Evolutionary conservation across 2,888 invertebrate genomes (phyloP).

Genomic region (Chironomus tentans): DNA sequence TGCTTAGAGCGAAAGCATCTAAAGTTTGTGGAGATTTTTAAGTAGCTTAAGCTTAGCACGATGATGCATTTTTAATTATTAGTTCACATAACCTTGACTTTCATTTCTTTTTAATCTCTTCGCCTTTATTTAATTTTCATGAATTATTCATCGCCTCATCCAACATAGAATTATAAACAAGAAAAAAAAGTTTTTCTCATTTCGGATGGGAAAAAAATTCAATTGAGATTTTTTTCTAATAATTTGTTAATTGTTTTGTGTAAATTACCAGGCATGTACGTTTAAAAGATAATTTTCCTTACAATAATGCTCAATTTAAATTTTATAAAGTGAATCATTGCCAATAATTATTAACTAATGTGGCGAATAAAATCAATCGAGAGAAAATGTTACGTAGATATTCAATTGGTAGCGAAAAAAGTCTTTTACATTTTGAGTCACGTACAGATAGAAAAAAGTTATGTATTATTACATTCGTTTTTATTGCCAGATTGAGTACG

Average conservation of each 20-base stretch:
- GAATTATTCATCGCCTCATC: not conserved
- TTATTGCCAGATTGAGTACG: no score
- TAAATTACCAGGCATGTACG: not conserved
- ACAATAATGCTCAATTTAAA: not conserved
- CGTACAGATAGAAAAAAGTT: no score
- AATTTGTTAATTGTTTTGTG: not conserved
- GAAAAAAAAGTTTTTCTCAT: no score
- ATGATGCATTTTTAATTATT: no score
- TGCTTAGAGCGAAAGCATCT: conserved; percentile 39
- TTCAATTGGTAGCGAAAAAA: no score
- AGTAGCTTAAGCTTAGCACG: not conserved
- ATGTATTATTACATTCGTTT: no score
- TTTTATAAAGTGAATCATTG: not conserved
- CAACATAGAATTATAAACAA: not conserved
- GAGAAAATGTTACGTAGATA: no score
- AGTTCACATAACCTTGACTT: not conserved
- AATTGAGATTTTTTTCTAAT: not conserved
- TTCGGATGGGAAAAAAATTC: not conserved
- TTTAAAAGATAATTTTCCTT: no score
- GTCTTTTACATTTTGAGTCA: no score
- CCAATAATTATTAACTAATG: not conserved
- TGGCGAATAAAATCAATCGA: no score
- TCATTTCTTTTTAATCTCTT: not conserved
- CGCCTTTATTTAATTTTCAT: not conserved
- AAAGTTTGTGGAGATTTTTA: conserved; percentile 41